Evolutionary conservation across 2,797 vertebrate genomes (phyloP), one percentile per base, ranked within the genome.

Genomic region (Malurus splendens): DNA sequence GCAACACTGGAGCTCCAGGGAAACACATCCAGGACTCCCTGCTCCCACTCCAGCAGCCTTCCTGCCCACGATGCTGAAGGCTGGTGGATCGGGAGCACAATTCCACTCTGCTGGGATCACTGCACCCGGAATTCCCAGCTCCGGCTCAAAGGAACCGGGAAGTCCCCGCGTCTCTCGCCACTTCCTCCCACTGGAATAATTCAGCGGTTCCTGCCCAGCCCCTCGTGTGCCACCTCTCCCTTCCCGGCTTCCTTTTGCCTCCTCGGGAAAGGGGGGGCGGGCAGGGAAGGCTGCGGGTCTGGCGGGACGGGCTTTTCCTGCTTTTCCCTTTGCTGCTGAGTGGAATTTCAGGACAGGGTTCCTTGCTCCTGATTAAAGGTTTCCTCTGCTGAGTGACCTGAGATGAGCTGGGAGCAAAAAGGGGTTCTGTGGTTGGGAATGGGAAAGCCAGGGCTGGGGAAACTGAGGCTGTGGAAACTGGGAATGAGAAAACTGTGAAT

Each of bases 221-320:
- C 73, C 85, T 71, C 28, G 4, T 33, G 76, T 87, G 79, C 82
- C 79, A 59, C 86, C 81, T 86, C 86, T 88, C 71, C 78, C 67
- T 84, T 36, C 71, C 56, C 1, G 0, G 47, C 72, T 93, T 90
- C 87, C 90, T 89, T 64, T 71, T 45, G 68, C 82, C 77, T 50
- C 52, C 22, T 15, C 1, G 51, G n/a, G 32, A 4, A 9, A 77
- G 2, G 9, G 72, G 87, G 79, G 82, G 90, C 72, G 72, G 72
- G 70, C 82, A 22, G 90, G 90, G 92, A 64, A 72, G 38, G 67
- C 71, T 12, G 11, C 0, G 1, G 24, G 67, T 33, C 92, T 42
- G 45, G 61, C n/a, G 76, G 85, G 93, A 94, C 4, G 24, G 80
- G 89, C 82, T 89, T 86, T 94, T 95, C 92, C 93, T 93, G 92